Percentiles rank a stretch among this genome's conserved stretches.
Conservation (phyloP, 2,888 invertebrate species). For the Drosophila recens region DNA sequence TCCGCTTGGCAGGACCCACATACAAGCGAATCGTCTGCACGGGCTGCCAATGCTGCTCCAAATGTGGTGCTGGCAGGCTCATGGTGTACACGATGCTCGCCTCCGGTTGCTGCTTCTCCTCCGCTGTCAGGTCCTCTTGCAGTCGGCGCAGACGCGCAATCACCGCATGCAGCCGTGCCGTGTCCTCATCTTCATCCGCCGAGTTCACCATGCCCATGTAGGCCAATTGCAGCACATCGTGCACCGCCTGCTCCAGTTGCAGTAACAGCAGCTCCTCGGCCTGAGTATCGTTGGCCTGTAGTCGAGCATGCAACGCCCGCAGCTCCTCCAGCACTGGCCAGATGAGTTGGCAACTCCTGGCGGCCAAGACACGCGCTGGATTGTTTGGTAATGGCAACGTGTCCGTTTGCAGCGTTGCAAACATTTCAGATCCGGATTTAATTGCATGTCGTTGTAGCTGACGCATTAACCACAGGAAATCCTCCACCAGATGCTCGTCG, state of each 20-base stretch:
- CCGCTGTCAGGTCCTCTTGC: conserved; percentile 48
- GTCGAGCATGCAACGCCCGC: conserved; percentile 57
- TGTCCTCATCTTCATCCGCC: conserved; percentile 32
- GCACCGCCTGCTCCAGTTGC: conserved; percentile 58
- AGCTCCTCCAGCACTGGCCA: conserved; percentile 79
- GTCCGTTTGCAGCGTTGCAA: conserved; percentile 54
- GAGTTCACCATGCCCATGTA: conserved; percentile 47
- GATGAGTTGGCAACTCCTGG: conserved; percentile 70
- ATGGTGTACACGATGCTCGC: conserved; percentile 12
- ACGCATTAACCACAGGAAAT: conserved; percentile 72
- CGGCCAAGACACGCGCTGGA: conserved; percentile 76
- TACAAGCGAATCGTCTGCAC: conserved; percentile 55
- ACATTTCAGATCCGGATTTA: conserved; percentile 30
- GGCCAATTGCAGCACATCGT: conserved; percentile 63
- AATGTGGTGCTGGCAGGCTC: conserved; percentile 2
- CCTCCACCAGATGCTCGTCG: conserved; percentile 78
- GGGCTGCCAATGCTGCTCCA: conserved; percentile 19
- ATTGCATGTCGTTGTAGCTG: conserved; percentile 46
- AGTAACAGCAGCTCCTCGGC: conserved; percentile 21
- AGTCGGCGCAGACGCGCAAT: conserved; percentile 68
- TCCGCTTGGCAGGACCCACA: conserved; percentile 44
- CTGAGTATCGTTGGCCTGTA: conserved; percentile 38
- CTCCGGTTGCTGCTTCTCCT: conserved; percentile 10
- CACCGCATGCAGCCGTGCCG: conserved; percentile 58
- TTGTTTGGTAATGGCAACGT: conserved; percentile 65